Base-by-base conservation (phyloP, 1,140 invertebrate genomes). In the Venturia canescens region DNA sequence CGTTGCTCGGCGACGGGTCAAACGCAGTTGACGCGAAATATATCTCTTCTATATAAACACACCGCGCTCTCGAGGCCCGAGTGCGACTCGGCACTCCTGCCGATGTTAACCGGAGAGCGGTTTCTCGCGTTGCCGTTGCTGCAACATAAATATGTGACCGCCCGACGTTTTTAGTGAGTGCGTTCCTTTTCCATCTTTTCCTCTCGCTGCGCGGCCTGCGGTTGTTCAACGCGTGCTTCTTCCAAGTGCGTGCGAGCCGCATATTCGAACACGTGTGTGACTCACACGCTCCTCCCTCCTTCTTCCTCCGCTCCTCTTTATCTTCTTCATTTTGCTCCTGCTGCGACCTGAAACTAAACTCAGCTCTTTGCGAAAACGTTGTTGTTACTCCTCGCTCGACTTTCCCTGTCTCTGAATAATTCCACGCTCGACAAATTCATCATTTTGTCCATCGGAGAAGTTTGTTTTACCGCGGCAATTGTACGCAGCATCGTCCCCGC, bases 111-210 rank as follows among this genome's bases (percentile, higher is more conserved):
- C 71, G 3, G 44, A 29, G 38, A 48, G 71, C 71, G 7, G 38
- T 44, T 44, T 1, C 38, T 44, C 38, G 38, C 34, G 34, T 9
- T 34, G 34, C 38, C 13, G 3, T 11, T 11, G 38, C 38, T 69
- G 66, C 66, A 69, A 74, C 71, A 74, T 74, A 74, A 74, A 74
- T 74, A 74, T 74, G 71, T 74, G 44, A 53, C 44, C 44, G 71
- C 44, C 26, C 44, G 71, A 74, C 71, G 71, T 74, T 74, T 74
- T 74, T 53, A 74, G 71, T 74, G 71, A 74, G 44, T 74, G 53
- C 53, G 26, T 74, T 44, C 48, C 5, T 18, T 75, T 57, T 82
- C 81, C 74, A 74, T 84, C 78, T 78, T 67, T 82, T 79, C 76
- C 79, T 60, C 67, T 31, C 78, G 44, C 77, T 74, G 80, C 60